Base-by-base conservation (phyloP, 2,888 invertebrate genomes). In the Chymomyza fuscimana region DNA sequence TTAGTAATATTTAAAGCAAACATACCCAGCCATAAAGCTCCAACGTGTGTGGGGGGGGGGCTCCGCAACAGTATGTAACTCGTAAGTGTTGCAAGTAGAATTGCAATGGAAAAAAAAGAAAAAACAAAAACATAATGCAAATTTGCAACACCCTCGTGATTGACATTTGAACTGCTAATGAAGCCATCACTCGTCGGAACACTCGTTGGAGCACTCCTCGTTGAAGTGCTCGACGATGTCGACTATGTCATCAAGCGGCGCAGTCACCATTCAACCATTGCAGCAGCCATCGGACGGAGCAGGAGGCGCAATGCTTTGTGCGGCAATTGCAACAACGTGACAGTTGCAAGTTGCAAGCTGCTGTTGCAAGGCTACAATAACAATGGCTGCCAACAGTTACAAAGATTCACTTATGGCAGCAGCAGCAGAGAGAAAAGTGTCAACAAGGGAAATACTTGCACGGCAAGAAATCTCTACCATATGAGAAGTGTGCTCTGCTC, bases 141-240 rank as follows among this genome's bases (percentile, higher is more conserved):
- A 56, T 56, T 12, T 16, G 22, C 63, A 63, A 52, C 56, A 63
- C 63, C 63, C 36, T 61, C 63, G 67, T 79, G 77, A 77, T 79
- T 77, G 77, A 77, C 77, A 79, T 77, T 77, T 77, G 77, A 77
- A 79, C 77, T 77, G 77, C 77, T 77, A 77, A 77, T 77, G 77
- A 77, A 77, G 77, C 79, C 70, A 77, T 77, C 77, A 76, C 76
- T 73, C 77, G 72, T 63, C 22, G 22, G 56, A 22, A 10, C 40
- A 40, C 40, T 40, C 40, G 40, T 40, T 40, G 40, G 40, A 40
- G 40, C 40, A 40, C 40, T 40, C 40, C 10, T 5, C 9, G 40
- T 10, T 40, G 40, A 32, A 32, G 52, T 56, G 54, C 62, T 54
- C 52, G 19, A 61, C 10, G 56, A 29, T 25, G 54, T 15, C 16